Percentiles rank a stretch among this genome's conserved stretches.
Conservation (phyloP, 2,888 invertebrate species). For the Protophormia terraenovae region DNA sequence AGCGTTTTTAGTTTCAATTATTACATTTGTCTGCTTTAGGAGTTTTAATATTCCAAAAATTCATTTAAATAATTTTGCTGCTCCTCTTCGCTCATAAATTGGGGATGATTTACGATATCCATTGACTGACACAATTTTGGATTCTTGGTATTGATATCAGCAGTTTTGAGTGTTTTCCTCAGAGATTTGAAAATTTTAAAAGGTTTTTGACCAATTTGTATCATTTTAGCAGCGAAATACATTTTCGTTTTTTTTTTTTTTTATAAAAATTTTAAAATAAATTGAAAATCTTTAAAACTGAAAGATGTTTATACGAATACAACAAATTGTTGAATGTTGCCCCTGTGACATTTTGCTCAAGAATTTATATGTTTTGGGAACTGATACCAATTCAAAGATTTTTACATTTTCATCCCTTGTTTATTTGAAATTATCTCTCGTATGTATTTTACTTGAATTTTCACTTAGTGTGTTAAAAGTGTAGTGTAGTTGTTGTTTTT, state of each 20-base stretch:
- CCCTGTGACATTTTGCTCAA: neutral
- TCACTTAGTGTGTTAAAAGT: neutral
- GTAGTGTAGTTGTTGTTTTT: neutral
- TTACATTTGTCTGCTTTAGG: no score
- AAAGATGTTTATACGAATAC: neutral
- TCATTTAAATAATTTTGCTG: constrained; percentile 74
- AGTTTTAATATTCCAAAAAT: constrained; percentile 65
- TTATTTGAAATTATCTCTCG: neutral
- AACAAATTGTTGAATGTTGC: neutral
- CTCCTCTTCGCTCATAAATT: constrained; percentile 70
- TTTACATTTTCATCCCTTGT: neutral
- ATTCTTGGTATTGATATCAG: neutral
- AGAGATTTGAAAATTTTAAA: neutral
- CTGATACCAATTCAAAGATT: neutral
- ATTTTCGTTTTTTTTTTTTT: neutral
- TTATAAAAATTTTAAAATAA: neutral
- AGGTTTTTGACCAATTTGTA: neutral
- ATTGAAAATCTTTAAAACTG: neutral
- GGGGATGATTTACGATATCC: neutral
- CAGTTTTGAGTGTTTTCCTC: neutral
- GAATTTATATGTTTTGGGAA: neutral
- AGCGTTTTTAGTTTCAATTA: neutral
- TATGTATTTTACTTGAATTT: neutral
- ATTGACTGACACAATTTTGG: neutral
- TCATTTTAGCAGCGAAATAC: neutral